These are phyloP conservation scores for Ptychobarbus kaznakovi DNA, from an alignment of 2,797 vertebrate genomes.

Conservation along the genomic window DNA sequence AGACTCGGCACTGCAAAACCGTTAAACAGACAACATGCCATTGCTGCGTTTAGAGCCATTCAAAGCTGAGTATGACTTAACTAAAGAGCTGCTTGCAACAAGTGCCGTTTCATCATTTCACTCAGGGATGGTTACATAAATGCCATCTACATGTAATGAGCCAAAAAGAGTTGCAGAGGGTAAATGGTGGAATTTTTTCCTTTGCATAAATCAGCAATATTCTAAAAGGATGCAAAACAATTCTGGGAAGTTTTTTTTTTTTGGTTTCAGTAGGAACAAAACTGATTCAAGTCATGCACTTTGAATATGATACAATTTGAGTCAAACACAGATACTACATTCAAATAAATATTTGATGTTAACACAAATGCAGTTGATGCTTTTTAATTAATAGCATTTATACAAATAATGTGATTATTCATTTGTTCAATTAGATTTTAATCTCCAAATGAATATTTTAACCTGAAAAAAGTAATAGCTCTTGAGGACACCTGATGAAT, in stretches of 20 bases:
- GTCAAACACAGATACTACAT: neutral
- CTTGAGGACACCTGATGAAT: neutral
- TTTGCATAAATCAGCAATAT: constrained; percentile 38
- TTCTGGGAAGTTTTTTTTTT: neutral
- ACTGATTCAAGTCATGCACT: neutral
- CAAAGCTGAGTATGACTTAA: constrained; percentile 60
- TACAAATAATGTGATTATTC: neutral
- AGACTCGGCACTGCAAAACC: constrained; percentile 78
- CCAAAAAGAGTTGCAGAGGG: constrained; percentile 4
- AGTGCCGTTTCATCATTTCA: constrained; percentile 43
- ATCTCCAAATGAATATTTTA: neutral
- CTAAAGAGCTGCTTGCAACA: constrained; percentile 47
- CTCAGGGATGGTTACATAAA: constrained; percentile 38
- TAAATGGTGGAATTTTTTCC: constrained; percentile 38
- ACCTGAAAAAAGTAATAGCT: neutral
- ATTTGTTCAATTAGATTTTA: neutral
- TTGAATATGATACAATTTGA: neutral
- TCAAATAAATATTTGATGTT: neutral
- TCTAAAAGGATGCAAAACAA: constrained; percentile 29
- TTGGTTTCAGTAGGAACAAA: neutral
- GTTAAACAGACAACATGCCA: constrained; percentile 82
- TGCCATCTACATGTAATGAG: constrained; percentile 21
- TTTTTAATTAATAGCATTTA: neutral
- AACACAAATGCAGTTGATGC: neutral
- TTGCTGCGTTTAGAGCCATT: constrained; percentile 58